phyloP scores from a whole-genome alignment of 2,888 invertebrate species.

The Napeogenes sylphis region DNA sequence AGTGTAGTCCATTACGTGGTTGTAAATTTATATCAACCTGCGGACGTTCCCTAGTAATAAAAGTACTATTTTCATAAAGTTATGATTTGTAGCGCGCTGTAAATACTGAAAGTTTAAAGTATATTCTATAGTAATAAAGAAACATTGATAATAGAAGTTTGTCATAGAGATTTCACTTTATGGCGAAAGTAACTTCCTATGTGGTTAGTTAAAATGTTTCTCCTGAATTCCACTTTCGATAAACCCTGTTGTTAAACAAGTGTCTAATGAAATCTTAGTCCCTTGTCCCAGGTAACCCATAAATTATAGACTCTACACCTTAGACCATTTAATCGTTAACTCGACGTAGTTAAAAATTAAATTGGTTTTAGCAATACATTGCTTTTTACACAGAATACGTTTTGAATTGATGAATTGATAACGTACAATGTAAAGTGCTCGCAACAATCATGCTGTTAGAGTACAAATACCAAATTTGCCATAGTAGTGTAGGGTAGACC shows the following conservation, averaged over 20 bases:
- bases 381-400: constrained; percentile 9
- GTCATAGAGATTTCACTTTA: neutral
- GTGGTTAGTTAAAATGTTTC: constrained; percentile 9
- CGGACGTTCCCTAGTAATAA: neutral
- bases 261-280: constrained; percentile 54
- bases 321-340: neutral
- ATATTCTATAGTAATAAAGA: neutral
- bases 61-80: constrained; percentile 1
- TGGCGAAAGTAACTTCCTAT: neutral
- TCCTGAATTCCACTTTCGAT: constrained; percentile 26
- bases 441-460: constrained; percentile 7
- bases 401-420: neutral
- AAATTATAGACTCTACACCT: constrained; percentile 40
- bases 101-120: neutral
- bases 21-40: constrained; percentile 3
- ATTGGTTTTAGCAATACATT: neutral
- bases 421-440: constrained; percentile 11
- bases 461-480: neutral
- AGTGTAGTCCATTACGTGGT: neutral
- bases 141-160: neutral
- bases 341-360: no score
- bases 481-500: constrained; percentile 11
- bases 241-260: constrained; percentile 50
- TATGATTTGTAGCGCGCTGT: neutral
- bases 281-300: constrained; percentile 45